Evolutionary conservation across 2,797 vertebrate genomes (phyloP), one percentile per base, ranked within the genome.

Genomic region (Steatocranus sp.): DNA sequence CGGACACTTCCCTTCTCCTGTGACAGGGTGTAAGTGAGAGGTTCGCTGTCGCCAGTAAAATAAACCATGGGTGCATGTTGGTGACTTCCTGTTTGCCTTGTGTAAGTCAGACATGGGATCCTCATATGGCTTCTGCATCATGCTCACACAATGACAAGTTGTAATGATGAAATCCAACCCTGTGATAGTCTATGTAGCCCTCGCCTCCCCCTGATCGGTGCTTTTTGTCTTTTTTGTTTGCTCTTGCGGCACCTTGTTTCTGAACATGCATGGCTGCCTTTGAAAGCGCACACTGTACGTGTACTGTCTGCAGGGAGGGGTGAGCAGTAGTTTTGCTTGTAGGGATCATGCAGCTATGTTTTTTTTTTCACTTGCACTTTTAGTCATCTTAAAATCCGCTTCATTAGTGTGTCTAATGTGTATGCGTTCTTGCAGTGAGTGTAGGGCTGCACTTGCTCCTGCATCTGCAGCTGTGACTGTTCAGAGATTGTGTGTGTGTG

Each of bases 81-180:
- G 58, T 84, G 87, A 95, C 95, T 97, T 97, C 96, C 97, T 96
- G 89, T 93, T 91, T 92, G 94, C 91, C 92, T 94, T 94, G 83
- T 94, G 85, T 86, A 79, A 91, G 91, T 95, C 94, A 91, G 95
- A 96, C 87, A 94, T 92, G 92, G 96, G 95, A 95, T 95, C 94
- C 94, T 95, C 94, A 91, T 95, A 75, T 83, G 81, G 79, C 83
- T 79, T 78, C 38, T 86, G 89, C 80, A 89, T 79, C 79, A 79
- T 68, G 36, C 82, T 51, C n/a, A 15, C 76, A 77, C 53, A 73
- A 53, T 90, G 87, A 88, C 84, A 83, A 86, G 88, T 90, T 89
- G 77, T 84, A 77, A 90, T 92, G 88, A 94, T 91, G 86, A 93
- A 89, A 91, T 84, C 79, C 78, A 74, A 30, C 27, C 85, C 84